Percentiles rank a stretch among this genome's conserved stretches.
phyloP scores from a whole-genome alignment of 2,113 vertebrate genomes.

The Numenius arquata region DNA sequence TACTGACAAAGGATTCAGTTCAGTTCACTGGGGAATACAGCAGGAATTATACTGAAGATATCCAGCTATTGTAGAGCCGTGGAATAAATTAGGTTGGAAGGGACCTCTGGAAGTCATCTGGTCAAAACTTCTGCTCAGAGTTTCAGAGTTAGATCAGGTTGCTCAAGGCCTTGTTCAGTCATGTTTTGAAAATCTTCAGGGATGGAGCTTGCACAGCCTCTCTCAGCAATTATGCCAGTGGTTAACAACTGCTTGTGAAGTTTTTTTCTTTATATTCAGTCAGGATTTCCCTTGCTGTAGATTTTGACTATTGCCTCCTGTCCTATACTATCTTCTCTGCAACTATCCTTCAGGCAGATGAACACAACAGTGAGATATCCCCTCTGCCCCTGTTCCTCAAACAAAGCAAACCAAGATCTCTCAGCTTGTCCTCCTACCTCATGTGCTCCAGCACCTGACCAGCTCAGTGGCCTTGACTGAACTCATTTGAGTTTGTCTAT shows the following conservation, averaged over 20 bases:
- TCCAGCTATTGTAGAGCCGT: conserved; percentile 33
- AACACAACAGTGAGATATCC: neutral
- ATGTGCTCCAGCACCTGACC: neutral
- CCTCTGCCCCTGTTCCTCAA: neutral
- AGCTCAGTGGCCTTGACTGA: neutral
- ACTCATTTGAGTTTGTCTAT: neutral
- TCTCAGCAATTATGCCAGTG: neutral
- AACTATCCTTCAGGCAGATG: neutral
- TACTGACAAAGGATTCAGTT: conserved; percentile 13
- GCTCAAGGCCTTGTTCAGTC: neutral
- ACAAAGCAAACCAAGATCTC: neutral
- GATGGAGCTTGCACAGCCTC: neutral
- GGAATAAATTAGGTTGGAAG: conserved; percentile 32
- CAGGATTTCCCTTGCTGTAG: neutral
- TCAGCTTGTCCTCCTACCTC: neutral
- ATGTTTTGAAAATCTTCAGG: conserved; percentile 5
- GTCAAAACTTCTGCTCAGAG: neutral
- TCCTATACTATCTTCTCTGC: neutral
- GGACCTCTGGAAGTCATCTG: conserved; percentile 19
- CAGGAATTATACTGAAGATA: neutral
- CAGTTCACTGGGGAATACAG: neutral
- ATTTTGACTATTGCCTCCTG: neutral
- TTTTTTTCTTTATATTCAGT: neutral
- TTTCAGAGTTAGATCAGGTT: conserved; percentile 5
- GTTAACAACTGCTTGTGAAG: neutral